A percentile compares a stretch with the other conserved stretches of the same genome.
Conservation (phyloP, 2,113 vertebrate species). For the Rhizomys pruinosus region DNA sequence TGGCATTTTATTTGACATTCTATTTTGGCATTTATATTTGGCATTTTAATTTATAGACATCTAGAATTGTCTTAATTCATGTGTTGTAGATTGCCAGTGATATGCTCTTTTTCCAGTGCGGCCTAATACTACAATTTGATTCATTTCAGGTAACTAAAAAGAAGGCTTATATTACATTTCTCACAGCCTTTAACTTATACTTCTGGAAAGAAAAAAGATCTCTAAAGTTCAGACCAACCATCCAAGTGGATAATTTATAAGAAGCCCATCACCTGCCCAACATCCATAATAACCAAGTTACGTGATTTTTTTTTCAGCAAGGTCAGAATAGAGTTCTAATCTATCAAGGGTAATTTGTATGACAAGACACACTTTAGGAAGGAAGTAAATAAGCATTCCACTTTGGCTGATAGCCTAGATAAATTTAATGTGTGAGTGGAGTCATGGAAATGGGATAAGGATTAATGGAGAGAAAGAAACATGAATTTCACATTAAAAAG, state of each 20-base stretch:
- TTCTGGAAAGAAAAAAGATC: neutral
- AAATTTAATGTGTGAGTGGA: constrained; percentile 76
- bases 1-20: no score
- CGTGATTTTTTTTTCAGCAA: constrained; percentile 22
- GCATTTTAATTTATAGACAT: no score
- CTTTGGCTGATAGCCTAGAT: constrained; percentile 80
- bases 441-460: constrained; percentile 73
- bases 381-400: constrained; percentile 68
- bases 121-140: neutral
- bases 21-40: no score
- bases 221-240: constrained; percentile 24
- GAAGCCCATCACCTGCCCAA: neutral
- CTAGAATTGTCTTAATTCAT: constrained; percentile 22
- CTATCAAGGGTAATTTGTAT: constrained; percentile 41
- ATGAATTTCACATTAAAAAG: constrained; percentile 75
- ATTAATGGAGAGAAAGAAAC: constrained; percentile 80
- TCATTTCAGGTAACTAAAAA: constrained; percentile 11
- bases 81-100: neutral
- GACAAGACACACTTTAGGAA: constrained; percentile 54
- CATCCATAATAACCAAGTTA: constrained; percentile 2
- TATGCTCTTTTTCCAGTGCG: neutral
- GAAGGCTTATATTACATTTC: constrained; percentile 26
- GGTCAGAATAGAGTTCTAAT: constrained; percentile 46
- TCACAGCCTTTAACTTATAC: neutral
- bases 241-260: constrained; percentile 40